Percentiles rank a stretch among this genome's conserved stretches.
phyloP scores from a whole-genome alignment of 2,888 invertebrate species.

The Eupithecia abbreviata region DNA sequence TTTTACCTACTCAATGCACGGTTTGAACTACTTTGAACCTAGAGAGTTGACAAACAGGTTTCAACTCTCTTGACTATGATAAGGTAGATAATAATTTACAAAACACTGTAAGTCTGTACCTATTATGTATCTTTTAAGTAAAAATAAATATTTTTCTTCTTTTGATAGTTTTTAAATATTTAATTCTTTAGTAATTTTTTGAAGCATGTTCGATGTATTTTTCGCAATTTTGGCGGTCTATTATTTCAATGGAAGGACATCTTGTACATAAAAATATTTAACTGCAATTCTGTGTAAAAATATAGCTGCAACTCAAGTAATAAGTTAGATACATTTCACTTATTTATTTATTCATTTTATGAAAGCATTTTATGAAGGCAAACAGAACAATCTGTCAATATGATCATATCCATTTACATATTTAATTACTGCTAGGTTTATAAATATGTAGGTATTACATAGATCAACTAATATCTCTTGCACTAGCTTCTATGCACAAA shows the following conservation, averaged over 20 bases:
- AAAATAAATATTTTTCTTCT: no score
- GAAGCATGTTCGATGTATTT: not conserved
- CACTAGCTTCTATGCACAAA: not conserved
- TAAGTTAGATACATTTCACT: not conserved
- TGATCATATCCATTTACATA: conserved; percentile 6
- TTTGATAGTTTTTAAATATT: not conserved
- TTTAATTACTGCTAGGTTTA: not conserved
- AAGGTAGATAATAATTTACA: not conserved
- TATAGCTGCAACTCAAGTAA: not conserved
- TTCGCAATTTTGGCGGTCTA: not conserved
- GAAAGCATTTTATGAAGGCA: conserved; percentile 1
- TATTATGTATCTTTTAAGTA: no score
- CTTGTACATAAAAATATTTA: not conserved
- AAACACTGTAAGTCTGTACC: no score
- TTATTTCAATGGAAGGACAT: not conserved
- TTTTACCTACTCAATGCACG: conserved; percentile 45
- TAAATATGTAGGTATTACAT: not conserved
- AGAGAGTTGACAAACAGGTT: not conserved
- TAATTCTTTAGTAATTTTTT: not conserved
- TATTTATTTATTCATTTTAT: not conserved
- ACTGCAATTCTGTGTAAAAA: not conserved
- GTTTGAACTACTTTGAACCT: not conserved
- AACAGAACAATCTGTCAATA: not conserved
- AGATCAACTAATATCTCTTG: not conserved
- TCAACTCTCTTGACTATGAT: not conserved